A percentile compares a stretch with the other conserved stretches of the same genome.
These are phyloP conservation scores for Centropus bengalensis DNA, from an alignment of 2,113 vertebrate genomes.

Conservation along the genomic window DNA sequence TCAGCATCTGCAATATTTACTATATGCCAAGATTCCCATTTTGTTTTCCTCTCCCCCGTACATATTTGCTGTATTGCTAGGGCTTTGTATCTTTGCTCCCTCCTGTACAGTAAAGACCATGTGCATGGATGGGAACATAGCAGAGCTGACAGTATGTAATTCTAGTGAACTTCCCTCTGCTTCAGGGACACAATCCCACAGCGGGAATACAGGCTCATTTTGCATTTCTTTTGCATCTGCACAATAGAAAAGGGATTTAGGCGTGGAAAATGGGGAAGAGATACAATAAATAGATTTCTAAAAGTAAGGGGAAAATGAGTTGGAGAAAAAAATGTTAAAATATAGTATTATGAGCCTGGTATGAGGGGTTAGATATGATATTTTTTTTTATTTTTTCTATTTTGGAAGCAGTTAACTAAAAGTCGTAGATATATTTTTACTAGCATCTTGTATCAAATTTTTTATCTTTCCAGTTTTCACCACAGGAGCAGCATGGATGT, in stretches of 20 bases:
- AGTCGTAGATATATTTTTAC: background rate
- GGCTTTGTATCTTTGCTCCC: background rate
- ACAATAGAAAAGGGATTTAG: background rate
- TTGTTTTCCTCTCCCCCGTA: background rate
- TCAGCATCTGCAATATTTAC: background rate
- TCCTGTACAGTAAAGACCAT: background rate
- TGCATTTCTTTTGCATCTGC: background rate
- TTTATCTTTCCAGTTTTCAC: background rate
- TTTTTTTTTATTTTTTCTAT: background rate
- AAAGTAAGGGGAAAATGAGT: background rate
- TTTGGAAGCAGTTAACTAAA: background rate
- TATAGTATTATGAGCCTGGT: background rate
- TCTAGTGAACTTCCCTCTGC: background rate
- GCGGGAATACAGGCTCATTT: background rate
- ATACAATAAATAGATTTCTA: background rate
- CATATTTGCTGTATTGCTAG: background rate
- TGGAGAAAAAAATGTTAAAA: background rate
- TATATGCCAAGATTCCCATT: background rate
- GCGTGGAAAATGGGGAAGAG: background rate
- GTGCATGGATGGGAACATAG: background rate
- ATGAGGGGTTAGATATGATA: background rate
- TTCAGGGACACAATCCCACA: background rate
- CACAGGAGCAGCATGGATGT: background rate
- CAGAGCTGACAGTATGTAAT: background rate
- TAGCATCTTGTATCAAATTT: background rate